A percentile compares a stretch with the other conserved stretches of the same genome.
phyloP scores from a whole-genome alignment of 1,140 invertebrate genomes.

The Saccostrea echinata region DNA sequence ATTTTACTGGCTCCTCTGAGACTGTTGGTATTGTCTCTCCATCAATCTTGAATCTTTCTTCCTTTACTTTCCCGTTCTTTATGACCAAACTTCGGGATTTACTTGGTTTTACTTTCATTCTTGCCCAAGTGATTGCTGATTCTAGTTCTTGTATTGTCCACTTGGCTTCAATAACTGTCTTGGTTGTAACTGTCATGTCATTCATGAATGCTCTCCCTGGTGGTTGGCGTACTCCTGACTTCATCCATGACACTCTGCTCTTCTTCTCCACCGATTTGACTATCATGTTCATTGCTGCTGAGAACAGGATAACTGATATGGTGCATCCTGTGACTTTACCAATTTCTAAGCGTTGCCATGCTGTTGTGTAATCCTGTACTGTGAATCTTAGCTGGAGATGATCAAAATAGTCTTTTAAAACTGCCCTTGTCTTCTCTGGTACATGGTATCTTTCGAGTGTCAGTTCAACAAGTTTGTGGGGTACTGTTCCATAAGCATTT shows the following conservation, averaged over 20 bases:
- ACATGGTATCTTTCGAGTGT: slow-evolving; percentile 36
- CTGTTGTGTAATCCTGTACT: slow-evolving; percentile 40
- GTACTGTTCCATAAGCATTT: slow-evolving; percentile 38
- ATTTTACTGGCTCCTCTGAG: no score
- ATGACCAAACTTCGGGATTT: slow-evolving; percentile 35
- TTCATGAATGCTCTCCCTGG: slow-evolving; percentile 53
- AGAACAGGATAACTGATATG: slow-evolving; percentile 45
- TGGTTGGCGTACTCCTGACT: background rate
- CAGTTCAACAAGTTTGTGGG: no score
- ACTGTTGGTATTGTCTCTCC: no score
- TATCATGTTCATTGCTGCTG: slow-evolving; percentile 49
- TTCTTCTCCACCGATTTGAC: slow-evolving; percentile 48
- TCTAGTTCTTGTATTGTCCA: slow-evolving; percentile 45
- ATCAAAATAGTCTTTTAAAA: slow-evolving; percentile 35
- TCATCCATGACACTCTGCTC: slow-evolving; percentile 13
- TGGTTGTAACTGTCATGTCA: slow-evolving; percentile 49
- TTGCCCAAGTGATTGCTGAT: slow-evolving; percentile 31
- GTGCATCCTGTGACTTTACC: slow-evolving; percentile 34
- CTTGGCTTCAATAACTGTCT: slow-evolving; percentile 33
- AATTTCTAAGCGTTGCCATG: slow-evolving; percentile 48
- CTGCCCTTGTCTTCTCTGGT: background rate
- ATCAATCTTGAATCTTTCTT: slow-evolving; percentile 33
- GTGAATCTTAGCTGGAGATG: slow-evolving; percentile 45
- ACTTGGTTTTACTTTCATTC: slow-evolving; percentile 49
- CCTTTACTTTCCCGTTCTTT: slow-evolving; percentile 44